phyloP scores from a whole-genome alignment of 2,888 invertebrate genomes.

The Poecilus cupreus region DNA sequence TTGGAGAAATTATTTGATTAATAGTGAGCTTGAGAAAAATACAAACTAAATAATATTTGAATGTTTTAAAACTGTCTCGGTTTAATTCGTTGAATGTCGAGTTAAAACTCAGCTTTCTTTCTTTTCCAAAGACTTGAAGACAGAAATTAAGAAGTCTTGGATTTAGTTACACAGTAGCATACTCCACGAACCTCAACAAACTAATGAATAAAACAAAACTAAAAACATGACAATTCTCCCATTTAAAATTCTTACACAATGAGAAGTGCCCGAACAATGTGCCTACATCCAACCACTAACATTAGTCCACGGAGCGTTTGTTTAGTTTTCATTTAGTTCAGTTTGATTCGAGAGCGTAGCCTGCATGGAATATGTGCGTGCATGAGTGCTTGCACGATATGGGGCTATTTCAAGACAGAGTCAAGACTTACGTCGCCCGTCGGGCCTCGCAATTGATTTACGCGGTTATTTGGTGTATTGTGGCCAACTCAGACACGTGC shows the following conservation, averaged over 20 bases:
- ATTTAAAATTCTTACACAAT: slow-evolving; percentile 38
- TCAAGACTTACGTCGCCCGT: background rate
- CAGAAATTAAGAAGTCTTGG: slow-evolving; percentile 10
- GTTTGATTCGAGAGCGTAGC: background rate
- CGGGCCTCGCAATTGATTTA: slow-evolving; percentile 46
- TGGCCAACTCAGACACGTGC: slow-evolving; percentile 19
- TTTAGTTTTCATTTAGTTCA: background rate
- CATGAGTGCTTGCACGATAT: background rate
- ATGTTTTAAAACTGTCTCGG: no score
- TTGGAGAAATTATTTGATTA: no score
- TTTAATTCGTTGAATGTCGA: no score
- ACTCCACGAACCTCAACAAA: background rate
- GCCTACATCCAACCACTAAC: slow-evolving; percentile 10
- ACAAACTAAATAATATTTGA: no score
- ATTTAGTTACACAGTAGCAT: slow-evolving; percentile 1
- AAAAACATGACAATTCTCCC: background rate
- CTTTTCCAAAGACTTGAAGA: no score
- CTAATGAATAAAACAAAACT: slow-evolving; percentile 30
- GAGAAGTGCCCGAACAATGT: slow-evolving; percentile 8
- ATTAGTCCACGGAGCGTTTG: background rate
- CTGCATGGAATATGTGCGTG: background rate
- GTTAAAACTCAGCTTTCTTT: no score
- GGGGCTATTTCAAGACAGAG: slow-evolving; percentile 39
- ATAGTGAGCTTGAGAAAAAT: no score
- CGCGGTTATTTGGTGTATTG: slow-evolving; percentile 46